Evolutionary conservation across 92 coral and sea anemone species (phyloP), one percentile per base, ranked within the genome.

Genomic region (Siderastrea radians): DNA sequence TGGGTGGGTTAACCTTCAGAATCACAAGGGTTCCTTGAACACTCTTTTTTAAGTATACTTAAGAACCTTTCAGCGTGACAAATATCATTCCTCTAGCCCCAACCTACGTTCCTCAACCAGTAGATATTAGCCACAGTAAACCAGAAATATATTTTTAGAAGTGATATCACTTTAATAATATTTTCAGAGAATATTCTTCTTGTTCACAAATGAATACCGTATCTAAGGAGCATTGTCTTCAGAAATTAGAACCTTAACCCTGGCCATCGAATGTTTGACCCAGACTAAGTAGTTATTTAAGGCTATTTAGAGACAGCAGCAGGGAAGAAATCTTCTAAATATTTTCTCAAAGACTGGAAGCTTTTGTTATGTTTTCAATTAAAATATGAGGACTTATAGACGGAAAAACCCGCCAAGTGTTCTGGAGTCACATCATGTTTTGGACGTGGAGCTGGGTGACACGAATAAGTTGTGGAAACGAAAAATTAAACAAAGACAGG

Each of bases 401-500:
- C 9, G 7, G 45, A 8, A 65, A 38, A 17, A n/a, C 45, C 69
- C 38, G 45, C 45, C 45, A 65, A 65, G 69, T 65, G 2, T 8
- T 58, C 13, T 15, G 10, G 62, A 58, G 38, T 26, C 38, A 26
- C 38, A 16, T 65, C 69, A 47, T 77, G 81, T 45, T 77, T 60
- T 78, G 15, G n/a, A 63, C 61, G 44, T 8, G 70, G 49, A 61
- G 57, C 43, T 16, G 43, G 50, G 12, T 75, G 50, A 54, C 38
- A 26, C 38, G 38, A 26, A 26, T 12, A 75, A 44, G 49, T 75
- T 53, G 7, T 75, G 50, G 57, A 74, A 9, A 74, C 1, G 79
- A 51, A 77, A 17, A 77, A 59, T 16, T 16, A 77, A 77, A 45
- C 73, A 79, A 79, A 62, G 49, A 26, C 26, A 79, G 17, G 11